Conservation (phyloP, 2,797 vertebrate genomes). For the Mormyrops attenuatus region DNA sequence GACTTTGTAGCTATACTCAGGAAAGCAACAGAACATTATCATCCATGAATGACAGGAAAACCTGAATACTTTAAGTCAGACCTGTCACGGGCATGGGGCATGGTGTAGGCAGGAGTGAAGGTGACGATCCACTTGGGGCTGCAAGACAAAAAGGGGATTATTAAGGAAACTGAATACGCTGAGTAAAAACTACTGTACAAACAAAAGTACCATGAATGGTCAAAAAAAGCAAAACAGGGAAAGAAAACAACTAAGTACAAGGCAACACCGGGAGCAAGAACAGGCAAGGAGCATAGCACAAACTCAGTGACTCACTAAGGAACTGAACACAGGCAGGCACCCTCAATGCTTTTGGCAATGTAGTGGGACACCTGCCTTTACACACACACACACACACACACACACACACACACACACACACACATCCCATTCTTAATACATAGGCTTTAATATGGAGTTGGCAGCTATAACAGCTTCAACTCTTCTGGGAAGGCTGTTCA, state of each 20-base stretch:
- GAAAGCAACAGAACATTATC: not conserved
- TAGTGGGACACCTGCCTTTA: not conserved
- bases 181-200: not conserved
- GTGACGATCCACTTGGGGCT: not conserved
- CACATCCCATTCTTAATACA: not conserved
- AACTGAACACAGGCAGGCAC: not conserved
- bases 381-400: not conserved
- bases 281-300: too few relatives aligned
- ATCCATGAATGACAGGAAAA: not conserved
- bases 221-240: not conserved
- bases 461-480: not conserved
- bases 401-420: too few relatives aligned
- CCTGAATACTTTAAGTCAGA: not conserved
- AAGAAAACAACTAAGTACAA: not conserved
- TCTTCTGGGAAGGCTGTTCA: not conserved
- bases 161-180: not conserved
- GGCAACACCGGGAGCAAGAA: not conserved
- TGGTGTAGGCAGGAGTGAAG: not conserved
- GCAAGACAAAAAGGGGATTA: not conserved
- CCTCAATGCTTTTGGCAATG: not conserved
- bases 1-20: not conserved
- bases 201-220: not conserved
- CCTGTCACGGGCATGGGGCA: not conserved
- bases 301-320: not conserved
- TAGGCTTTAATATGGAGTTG: not conserved